Evolutionary conservation across 2,797 vertebrate genomes (phyloP), one percentile per base, ranked within the genome.

Genomic region (Apogon hyalosoma): DNA sequence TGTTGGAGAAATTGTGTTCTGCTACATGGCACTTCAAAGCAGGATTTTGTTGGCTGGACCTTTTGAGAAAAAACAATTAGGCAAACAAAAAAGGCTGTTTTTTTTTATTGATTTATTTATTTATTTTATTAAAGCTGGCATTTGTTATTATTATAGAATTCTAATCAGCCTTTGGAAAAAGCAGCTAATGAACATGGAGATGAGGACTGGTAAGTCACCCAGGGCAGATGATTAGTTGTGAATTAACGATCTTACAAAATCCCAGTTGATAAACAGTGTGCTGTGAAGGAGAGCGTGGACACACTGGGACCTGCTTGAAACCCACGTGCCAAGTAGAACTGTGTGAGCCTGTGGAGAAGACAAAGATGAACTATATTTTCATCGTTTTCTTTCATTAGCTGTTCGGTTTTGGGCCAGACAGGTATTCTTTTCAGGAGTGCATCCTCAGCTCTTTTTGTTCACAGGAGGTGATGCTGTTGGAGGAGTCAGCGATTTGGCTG

Each of bases 401-500:
- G 2, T 65, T 73, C 71, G 60, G 41, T 75, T 80, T 50, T 21
- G 19, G 36, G 15, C 24, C 65, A 63, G 55, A 66, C 24, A 80
- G 53, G 39, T 55, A 46, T 65, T 72, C 18, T 50, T 15, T 13
- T n/a, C 7, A 42, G 7, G 31, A 75, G 49, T 2, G 46, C 82
- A 48, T 76, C 40, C 56, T 86, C 82, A 84, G 83, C 82, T 68
- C 47, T 83, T 86, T 73, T 53, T 60, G 9, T 64, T 75, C 72
- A 64, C 58, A 57, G 71, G 73, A 69, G 65, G 69, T 70, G 54
- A 77, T 69, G 48, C 31, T 69, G 66, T 76, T 76, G 33, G 42
- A 67, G 28, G 60, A 87, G 78, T 92, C 84, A 90, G 88, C 88
- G 82, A 60, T 62, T 88, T 56, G 16, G 73, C 63, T 63, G 14